phyloP scores from a whole-genome alignment of 2,113 vertebrate genomes.

The Castor canadensis region DNA sequence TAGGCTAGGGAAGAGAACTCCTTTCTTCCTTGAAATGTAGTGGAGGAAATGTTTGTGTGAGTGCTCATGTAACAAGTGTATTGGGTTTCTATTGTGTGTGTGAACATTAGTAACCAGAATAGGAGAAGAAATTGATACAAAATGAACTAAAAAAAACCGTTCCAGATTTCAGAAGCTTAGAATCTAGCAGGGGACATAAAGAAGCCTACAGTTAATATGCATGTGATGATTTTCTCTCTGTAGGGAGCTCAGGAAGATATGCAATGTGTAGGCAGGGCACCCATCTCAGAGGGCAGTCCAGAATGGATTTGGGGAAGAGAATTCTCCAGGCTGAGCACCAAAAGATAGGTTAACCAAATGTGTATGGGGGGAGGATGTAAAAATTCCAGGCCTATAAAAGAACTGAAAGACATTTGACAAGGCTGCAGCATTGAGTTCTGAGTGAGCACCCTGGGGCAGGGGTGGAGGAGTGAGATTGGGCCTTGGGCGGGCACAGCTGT shows the following conservation, averaged over 20 bases:
- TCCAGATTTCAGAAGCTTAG: background rate
- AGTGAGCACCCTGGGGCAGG: background rate
- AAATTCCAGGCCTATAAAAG: background rate
- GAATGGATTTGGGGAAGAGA: background rate
- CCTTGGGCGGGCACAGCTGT: fast-evolving
- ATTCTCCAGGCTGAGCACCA: background rate
- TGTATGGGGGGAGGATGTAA: background rate
- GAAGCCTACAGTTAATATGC: background rate
- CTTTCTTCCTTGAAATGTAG: background rate
- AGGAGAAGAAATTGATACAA: background rate
- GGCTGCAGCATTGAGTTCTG: background rate
- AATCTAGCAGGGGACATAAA: background rate
- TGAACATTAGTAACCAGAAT: background rate
- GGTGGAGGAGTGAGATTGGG: background rate
- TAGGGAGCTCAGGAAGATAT: background rate
- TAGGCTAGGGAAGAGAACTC: background rate
- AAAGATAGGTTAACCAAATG: background rate
- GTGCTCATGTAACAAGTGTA: background rate
- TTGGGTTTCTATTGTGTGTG: background rate
- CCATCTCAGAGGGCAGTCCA: background rate
- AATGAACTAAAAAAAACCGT: background rate
- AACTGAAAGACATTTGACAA: background rate
- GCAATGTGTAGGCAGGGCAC: background rate
- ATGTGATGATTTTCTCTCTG: background rate
- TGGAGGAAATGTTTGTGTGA: background rate